These are phyloP conservation scores for Bombus haemorrhoidalis DNA, from an alignment of 1,140 invertebrate genomes.

Conservation along the genomic window DNA sequence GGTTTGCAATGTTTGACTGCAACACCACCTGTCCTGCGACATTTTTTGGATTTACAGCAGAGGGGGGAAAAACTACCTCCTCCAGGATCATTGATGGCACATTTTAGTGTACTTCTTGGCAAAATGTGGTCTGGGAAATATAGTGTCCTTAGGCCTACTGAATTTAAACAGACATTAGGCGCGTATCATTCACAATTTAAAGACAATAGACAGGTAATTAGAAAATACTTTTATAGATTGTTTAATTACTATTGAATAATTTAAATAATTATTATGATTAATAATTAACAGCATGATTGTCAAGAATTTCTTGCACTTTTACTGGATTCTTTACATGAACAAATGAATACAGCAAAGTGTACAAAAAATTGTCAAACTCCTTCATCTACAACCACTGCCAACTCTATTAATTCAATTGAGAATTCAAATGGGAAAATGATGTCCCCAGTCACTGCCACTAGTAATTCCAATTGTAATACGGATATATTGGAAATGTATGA, in stretches of 20 bases:
- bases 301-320: slow-evolving; percentile 89
- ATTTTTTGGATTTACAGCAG: slow-evolving; percentile 82
- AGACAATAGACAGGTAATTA: slow-evolving; percentile 84
- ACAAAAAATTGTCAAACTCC: slow-evolving; percentile 75
- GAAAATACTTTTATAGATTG: neutral
- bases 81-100: slow-evolving; percentile 80
- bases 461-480: slow-evolving; percentile 66
- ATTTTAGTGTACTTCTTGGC: slow-evolving; percentile 84
- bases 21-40: slow-evolving; percentile 83
- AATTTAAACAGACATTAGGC: slow-evolving; percentile 86
- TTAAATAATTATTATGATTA: slow-evolving; percentile 23
- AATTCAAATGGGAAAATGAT: slow-evolving; percentile 70
- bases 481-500: slow-evolving; percentile 75
- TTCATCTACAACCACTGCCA: slow-evolving; percentile 76
- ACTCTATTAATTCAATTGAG: slow-evolving; percentile 70
- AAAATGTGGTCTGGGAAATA: slow-evolving; percentile 87
- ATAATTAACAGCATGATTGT: slow-evolving; percentile 86
- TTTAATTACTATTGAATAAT: neutral
- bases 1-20: slow-evolving; percentile 86
- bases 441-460: slow-evolving; percentile 72
- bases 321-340: slow-evolving; percentile 87
- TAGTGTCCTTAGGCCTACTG: slow-evolving; percentile 83
- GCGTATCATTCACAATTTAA: slow-evolving; percentile 87
- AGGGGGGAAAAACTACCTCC: slow-evolving; percentile 78
- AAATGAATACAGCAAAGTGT: slow-evolving; percentile 84